Conservation (phyloP, 2,797 vertebrate genomes). For the Psittacula derbiana region DNA sequence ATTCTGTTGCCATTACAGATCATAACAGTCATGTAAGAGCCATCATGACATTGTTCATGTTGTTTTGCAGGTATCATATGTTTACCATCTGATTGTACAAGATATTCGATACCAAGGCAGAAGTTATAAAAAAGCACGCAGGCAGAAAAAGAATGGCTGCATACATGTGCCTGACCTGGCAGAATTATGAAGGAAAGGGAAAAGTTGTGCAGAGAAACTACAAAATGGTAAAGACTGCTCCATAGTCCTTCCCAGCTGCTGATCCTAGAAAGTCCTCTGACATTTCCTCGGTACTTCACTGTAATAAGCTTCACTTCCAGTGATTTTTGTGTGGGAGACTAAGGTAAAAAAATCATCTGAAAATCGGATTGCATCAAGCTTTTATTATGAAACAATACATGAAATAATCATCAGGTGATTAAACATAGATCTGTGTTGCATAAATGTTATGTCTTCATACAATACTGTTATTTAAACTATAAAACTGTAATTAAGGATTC, state of each 20-base stretch:
- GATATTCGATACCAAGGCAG: not conserved
- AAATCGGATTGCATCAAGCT: not conserved
- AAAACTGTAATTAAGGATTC: not conserved
- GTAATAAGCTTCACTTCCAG: not conserved
- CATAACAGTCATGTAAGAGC: not conserved
- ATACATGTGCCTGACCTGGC: not conserved
- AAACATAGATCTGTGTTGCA: not conserved
- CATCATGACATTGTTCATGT: not conserved
- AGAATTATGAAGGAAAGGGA: not conserved
- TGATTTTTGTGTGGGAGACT: not conserved
- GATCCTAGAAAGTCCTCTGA: not conserved
- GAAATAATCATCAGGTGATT: not conserved
- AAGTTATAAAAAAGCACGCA: not conserved
- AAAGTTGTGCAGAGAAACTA: not conserved
- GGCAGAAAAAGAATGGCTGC: not conserved
- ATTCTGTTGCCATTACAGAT: not conserved
- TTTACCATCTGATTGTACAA: not conserved
- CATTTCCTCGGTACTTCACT: not conserved
- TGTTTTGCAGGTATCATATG: not conserved
- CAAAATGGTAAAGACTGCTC: not conserved
- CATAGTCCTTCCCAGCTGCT: not conserved
- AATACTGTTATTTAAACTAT: not conserved
- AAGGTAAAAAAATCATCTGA: not conserved
- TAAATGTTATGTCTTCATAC: not conserved
- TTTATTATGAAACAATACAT: conserved; percentile 38